Base-by-base conservation (phyloP, 2,797 vertebrate genomes). In the Carcharodon carcharias region DNA sequence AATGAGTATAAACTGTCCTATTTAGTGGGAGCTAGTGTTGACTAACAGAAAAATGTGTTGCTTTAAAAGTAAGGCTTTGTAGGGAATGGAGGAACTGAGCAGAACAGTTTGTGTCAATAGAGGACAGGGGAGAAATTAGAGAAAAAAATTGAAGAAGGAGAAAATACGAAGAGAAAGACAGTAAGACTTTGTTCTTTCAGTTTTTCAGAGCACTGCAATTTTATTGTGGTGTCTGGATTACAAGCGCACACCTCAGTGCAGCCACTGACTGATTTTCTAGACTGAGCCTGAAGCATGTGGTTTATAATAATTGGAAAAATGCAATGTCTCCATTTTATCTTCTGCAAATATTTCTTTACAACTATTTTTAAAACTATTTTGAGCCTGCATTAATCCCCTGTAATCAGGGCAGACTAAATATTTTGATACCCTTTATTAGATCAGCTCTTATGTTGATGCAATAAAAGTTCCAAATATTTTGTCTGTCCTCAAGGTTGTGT, bases 401-500 rank as follows among this genome's bases (percentile, higher is more conserved):
- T 67, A 67, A 93, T 65, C 91, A 67, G 45, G 50, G 45, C 56
- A 95, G 94, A 95, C 94, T 95, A 73, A 95, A 95, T 73, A 95
- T 58, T 35, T 95, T 73, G 45, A 95, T 71, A n/a, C 65, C 45
- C 58, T 73, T 73, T 77, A 58, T 71, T 73, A 9, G 65, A 71
- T 71, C 45, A 69, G 94, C 69, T 77, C 94, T 73, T 56, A 18
- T 35, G 54, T 40, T 95, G 50, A 50, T 95, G 69, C 50, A 77
- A 71, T 73, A 56, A 77, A 73, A 16, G 94, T 58, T 71, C 14
- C 67, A 95, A 95, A 95, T 95, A 95, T 95, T 95, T n/a, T 95
- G 50, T 77, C 94, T 95, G 94, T 73, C 14, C 50, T 95, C 67
- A 77, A 95, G 94, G 69, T 77, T 95, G 50, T 95, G 94, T 95